Conservation (phyloP, 2,113 vertebrate species). For the Sorex araneus region DNA sequence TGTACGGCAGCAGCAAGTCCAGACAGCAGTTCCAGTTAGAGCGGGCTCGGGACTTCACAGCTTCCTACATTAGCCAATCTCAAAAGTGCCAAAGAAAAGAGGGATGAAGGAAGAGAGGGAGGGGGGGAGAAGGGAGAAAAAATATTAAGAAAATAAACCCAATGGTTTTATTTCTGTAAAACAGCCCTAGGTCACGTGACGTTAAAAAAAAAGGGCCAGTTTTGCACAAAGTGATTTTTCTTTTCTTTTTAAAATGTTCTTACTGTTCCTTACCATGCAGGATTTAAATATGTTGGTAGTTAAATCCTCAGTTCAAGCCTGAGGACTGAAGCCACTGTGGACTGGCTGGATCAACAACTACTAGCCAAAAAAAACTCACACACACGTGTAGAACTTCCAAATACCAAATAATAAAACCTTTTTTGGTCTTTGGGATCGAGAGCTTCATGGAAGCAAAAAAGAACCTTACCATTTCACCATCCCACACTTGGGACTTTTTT, state of each 20-base stretch:
- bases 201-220: neutral
- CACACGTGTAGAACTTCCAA: conserved; percentile 49
- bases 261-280: conserved; percentile 29
- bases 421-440: conserved; percentile 48
- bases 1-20: conserved; percentile 55
- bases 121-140: neutral
- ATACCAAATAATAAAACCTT: conserved; percentile 62
- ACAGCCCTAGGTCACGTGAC: conserved; percentile 24
- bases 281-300: conserved; percentile 11
- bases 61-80: conserved; percentile 56
- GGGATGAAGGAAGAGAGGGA: neutral
- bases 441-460: conserved; percentile 60
- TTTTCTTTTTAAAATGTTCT: conserved; percentile 52
- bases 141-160: neutral
- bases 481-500: neutral
- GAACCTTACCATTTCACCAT: neutral
- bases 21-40: conserved; percentile 45
- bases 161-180: conserved; percentile 39
- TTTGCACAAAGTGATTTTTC: conserved; percentile 49
- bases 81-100: conserved; percentile 2
- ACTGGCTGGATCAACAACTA: conserved; percentile 18
- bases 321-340: neutral
- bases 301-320: neutral
- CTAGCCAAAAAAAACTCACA: conserved; percentile 66
- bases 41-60: conserved; percentile 15